Evolutionary conservation across 2,888 invertebrate species (phyloP), one percentile per base, ranked within the genome.

Genomic region (Orthonychiurus folsomi): DNA sequence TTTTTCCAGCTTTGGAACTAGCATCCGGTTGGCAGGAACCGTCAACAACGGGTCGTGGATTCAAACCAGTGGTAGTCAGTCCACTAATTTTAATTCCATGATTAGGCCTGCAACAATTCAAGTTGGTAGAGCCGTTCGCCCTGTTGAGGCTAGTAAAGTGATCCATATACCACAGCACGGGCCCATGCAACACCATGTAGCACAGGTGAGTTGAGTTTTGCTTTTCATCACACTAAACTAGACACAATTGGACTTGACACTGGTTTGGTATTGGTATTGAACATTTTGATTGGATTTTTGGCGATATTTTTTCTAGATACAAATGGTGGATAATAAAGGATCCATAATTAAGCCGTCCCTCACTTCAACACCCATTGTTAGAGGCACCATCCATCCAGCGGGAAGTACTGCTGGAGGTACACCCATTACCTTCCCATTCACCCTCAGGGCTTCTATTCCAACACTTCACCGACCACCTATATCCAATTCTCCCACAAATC

Each of bases 11-110:
- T 69, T 71, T 61, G 63, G 67, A 50, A 47, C 66, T n/a, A 67
- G 64, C 50, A 66, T 71, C 27, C 66, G 71, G 27, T 59, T 71
- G 15, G 61, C 67, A 3, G 50, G 62, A 1, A 64, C 68, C 1
- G 67, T 69, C 5, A 72, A 68, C 55, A 72, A 72, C 67, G 72
- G 72, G 18, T 64, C 70, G 2, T 72, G 72, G 72, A 62, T 72
- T 57, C 69, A 69, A 56, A 58, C 68, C 15, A 58, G 63, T 18
- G 64, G 56, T 57, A 55, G 64, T 21, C 65, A 59, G 56, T 61
- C 57, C 23, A 59, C 65, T 56, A 20, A 9, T 5, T 62, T 62
- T 54, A 26, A 27, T 50, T 52, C 64, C 18, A 66, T 69, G 2
- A 50, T 70, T n/a, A 59, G 72, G 54, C 65, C 67, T 24, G 64